These are phyloP conservation scores for Myripristis murdjan DNA, from an alignment of 2,797 vertebrate species.

Conservation along the genomic window DNA sequence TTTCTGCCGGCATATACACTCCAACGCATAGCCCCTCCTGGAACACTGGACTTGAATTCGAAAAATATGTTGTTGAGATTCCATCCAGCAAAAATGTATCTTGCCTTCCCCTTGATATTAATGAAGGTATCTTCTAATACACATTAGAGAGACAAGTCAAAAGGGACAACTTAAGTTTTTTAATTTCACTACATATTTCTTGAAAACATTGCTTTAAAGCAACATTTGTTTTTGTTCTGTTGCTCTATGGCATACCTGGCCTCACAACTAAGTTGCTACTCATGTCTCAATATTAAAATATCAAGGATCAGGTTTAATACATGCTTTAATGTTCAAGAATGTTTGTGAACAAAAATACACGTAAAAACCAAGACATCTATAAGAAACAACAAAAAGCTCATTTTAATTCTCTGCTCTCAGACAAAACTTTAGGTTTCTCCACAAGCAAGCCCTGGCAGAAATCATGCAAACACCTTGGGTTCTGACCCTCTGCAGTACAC, in stretches of 20 bases:
- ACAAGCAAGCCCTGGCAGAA: not conserved
- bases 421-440: constrained; percentile 20
- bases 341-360: constrained; percentile 23
- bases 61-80: constrained; percentile 18
- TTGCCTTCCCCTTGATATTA: constrained; percentile 55
- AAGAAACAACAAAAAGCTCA: constrained; percentile 16
- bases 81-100: constrained; percentile 55
- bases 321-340: constrained; percentile 59
- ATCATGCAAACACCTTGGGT: constrained; percentile 1
- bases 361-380: constrained; percentile 21
- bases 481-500: constrained; percentile 38
- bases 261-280: constrained; percentile 11
- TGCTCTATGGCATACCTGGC: constrained; percentile 1
- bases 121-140: constrained; percentile 47
- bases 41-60: constrained; percentile 67
- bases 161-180: constrained; percentile 63
- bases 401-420: constrained; percentile 29
- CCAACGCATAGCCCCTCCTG: constrained; percentile 64
- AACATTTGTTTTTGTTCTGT: constrained; percentile 21
- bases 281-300: constrained; percentile 28
- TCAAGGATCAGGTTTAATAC: constrained; percentile 43
- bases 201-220: constrained; percentile 52
- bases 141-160: constrained; percentile 67
- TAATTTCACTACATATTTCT: constrained; percentile 45
- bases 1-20: constrained; percentile 50